Percentiles rank a stretch among this genome's conserved stretches.
Conservation (phyloP, 2,113 vertebrate genomes). For the Numenius arquata region DNA sequence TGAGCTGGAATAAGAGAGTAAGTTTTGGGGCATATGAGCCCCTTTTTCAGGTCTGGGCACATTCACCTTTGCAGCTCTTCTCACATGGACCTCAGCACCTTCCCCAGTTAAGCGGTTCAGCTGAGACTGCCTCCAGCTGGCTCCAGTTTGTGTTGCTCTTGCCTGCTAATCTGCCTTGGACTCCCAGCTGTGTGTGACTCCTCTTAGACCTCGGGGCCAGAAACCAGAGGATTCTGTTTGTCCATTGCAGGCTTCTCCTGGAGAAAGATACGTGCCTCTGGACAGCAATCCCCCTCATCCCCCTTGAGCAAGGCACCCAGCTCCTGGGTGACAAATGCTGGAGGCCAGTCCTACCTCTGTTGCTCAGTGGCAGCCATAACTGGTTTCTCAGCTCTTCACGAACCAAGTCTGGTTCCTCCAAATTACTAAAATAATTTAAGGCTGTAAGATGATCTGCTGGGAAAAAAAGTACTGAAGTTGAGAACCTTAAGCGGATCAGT, state of each 20-base stretch:
- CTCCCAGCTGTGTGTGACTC: neutral
- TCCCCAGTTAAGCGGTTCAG: neutral
- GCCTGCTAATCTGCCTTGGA: neutral
- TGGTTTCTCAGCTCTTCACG: neutral
- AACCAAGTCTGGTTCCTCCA: neutral
- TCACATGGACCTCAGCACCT: neutral
- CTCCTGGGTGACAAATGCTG: neutral
- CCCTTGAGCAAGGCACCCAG: neutral
- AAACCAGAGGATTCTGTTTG: neutral
- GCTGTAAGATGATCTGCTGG: constrained; percentile 16
- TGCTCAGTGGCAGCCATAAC: neutral
- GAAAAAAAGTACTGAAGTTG: neutral
- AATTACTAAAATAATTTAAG: neutral
- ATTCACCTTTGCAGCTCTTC: neutral
- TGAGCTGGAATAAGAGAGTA: neutral
- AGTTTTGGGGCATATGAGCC: neutral
- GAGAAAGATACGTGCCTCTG: neutral
- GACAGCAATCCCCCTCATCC: neutral
- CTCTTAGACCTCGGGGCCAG: neutral
- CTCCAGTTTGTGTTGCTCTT: neutral
- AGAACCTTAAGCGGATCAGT: neutral
- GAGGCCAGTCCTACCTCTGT: neutral
- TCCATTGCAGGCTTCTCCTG: neutral
- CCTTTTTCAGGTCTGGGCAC: neutral
- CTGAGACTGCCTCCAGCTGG: neutral